Percentiles rank a stretch among this genome's conserved stretches.
Evolutionary conservation across 64 coral and sea anemone genomes (phyloP).

Genomic region (Dendrophyllia cribrosa): DNA sequence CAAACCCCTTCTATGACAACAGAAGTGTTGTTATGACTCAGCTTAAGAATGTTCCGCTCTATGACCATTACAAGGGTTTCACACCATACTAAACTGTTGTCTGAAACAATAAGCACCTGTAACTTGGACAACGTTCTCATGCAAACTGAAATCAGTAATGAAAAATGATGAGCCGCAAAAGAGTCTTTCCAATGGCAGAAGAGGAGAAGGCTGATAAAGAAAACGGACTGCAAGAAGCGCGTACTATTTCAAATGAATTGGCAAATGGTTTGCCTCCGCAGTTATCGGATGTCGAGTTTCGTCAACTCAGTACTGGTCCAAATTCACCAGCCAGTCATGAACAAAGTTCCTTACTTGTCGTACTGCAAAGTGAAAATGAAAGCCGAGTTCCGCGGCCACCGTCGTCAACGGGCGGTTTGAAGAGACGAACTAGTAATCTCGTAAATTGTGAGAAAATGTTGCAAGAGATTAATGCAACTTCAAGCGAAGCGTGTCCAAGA

Average conservation of each 20-base stretch:
- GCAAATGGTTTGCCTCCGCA: neutral
- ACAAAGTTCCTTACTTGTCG: neutral
- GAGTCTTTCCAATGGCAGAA: neutral
- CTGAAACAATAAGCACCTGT: neutral
- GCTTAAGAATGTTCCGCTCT: neutral
- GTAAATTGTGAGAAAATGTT: conserved; percentile 40
- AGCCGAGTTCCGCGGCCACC: neutral
- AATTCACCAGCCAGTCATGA: neutral
- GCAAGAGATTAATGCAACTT: neutral
- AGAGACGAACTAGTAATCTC: conserved; percentile 17
- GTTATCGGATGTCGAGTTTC: neutral
- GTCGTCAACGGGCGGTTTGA: neutral
- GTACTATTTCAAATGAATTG: neutral
- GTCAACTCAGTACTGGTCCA: neutral
- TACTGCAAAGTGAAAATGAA: neutral
- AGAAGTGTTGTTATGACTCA: neutral
- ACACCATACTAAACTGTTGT: neutral
- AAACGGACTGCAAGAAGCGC: neutral
- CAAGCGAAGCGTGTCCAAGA: neutral
- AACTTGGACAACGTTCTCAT: neutral
- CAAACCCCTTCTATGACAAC: neutral
- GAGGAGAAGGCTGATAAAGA: neutral
- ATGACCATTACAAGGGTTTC: neutral
- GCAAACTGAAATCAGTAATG: neutral
- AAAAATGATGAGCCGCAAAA: conserved; percentile 28